Evolutionary conservation across 2,888 invertebrate genomes (phyloP).

Genomic region (Sinopyrophorus schimmeli): DNA sequence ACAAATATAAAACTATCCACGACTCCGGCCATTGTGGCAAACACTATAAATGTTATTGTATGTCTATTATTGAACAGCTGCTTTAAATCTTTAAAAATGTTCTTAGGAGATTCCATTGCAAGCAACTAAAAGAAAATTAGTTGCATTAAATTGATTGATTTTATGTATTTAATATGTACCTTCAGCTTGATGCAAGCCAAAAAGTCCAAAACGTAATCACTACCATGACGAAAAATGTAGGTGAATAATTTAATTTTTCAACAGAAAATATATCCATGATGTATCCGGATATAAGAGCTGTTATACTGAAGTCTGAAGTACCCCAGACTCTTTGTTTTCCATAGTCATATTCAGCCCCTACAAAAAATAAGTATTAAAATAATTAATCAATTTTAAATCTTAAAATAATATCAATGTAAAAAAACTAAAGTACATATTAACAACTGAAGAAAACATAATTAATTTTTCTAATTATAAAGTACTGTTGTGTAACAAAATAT

Average conservation of each 20-base stretch:
- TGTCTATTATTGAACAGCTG: constrained; percentile 65
- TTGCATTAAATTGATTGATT: too few relatives aligned
- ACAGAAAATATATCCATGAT: constrained; percentile 68
- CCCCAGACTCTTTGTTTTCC: constrained; percentile 84
- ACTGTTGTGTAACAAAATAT: too few relatives aligned
- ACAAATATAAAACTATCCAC: constrained; percentile 79
- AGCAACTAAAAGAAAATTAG: constrained; percentile 73
- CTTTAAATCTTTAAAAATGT: constrained; percentile 69
- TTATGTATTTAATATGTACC: too few relatives aligned
- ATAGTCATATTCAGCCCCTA: constrained; percentile 72
- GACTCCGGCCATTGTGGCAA: constrained; percentile 75
- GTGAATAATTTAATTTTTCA: constrained; percentile 65
- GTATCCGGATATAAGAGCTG: constrained; percentile 73
- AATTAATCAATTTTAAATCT: background rate
- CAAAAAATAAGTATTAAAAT: constrained; percentile 24
- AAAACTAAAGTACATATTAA: too few relatives aligned
- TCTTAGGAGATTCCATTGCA: constrained; percentile 66
- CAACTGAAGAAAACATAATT: too few relatives aligned
- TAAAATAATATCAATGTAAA: too few relatives aligned
- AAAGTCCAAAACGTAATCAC: constrained; percentile 68
- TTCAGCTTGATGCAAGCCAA: constrained; percentile 66
- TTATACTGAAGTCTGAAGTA: constrained; percentile 76
- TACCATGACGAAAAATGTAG: constrained; percentile 70
- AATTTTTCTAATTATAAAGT: too few relatives aligned
- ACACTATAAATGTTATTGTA: constrained; percentile 70